Evolutionary conservation across 2,113 vertebrate species (phyloP).

Genomic region (Danio rerio): DNA sequence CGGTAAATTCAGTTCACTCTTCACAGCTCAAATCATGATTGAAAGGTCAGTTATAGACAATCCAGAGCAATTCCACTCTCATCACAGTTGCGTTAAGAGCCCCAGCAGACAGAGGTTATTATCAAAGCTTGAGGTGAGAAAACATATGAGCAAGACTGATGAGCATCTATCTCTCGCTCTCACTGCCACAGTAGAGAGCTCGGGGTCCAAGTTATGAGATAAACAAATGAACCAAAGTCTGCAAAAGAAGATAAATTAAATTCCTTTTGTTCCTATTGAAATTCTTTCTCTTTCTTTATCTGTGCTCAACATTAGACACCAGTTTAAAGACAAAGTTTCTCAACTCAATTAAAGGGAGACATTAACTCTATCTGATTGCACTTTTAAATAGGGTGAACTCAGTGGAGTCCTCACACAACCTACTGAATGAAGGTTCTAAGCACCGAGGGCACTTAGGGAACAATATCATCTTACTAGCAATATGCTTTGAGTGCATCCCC

Average conservation of each 20-base stretch:
- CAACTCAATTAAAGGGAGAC: not conserved
- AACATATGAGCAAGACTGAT: constrained; percentile 28
- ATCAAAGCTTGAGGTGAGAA: constrained; percentile 36
- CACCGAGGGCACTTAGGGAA: not conserved
- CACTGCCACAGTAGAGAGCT: not conserved
- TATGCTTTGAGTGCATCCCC: not conserved
- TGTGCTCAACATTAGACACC: not conserved
- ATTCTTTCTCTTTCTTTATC: not conserved
- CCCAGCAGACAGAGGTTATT: constrained; percentile 21
- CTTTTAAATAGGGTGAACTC: not conserved
- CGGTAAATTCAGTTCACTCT: not conserved
- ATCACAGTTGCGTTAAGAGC: constrained; percentile 23
- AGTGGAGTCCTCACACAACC: not conserved
- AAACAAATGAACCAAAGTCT: not conserved
- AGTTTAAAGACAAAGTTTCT: too few relatives aligned
- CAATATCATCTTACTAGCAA: not conserved
- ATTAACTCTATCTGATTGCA: not conserved
- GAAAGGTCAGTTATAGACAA: constrained; percentile 36
- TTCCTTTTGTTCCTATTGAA: not conserved
- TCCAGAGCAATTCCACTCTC: constrained; percentile 28
- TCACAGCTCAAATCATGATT: not conserved
- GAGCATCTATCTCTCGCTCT: not conserved
- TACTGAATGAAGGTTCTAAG: not conserved
- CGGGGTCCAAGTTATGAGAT: not conserved
- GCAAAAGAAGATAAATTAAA: not conserved